Evolutionary conservation across 92 coral and sea anemone species (phyloP), one percentile per base, ranked within the genome.

Genomic region (Parazoanthus darwini): DNA sequence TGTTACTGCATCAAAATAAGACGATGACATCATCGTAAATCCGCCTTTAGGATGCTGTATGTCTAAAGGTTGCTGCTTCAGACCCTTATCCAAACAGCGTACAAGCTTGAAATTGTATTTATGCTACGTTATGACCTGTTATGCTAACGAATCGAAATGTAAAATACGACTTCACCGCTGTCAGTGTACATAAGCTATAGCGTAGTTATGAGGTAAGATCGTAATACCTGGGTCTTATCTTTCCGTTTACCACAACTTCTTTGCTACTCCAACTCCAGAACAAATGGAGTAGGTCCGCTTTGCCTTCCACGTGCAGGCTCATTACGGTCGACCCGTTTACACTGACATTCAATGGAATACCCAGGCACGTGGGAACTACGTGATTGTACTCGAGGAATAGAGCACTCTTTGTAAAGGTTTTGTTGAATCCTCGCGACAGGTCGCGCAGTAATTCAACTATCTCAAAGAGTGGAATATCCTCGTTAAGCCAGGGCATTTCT

Each of bases 321-420:
- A 85, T 72, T 16, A 91, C 92, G 54, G 89, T 82, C 6, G 94
- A 86, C 56, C 94, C 95, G 80, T 93, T 93, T 76, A 91, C 82
- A 43, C 89, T 87, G 15, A 93, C 73, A 86, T 89, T 89, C 91
- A 93, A 85, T 4, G 95, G 95, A 66, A 93, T 77, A 72, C 95
- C 95, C 86, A 93, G 85, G 73, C 92, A 83, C 1, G 95, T 93
- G 9, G 95, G 94, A 22, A 91, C 67, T 78, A 88, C 90, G 81
- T 81, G 77, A 39, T 85, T 85, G 37, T 91, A 91, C 35, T 93
- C 94, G 71, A 91, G 39, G 80, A 93, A 91, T 84, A 93, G 20
- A 8, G 70, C 42, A 48, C 93, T 89, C 89, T 93, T 93, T 7
- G 95, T 93, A 82, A 43, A 93, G 2, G 92, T 93, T 73, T 86